A percentile compares a stretch with the other conserved stretches of the same genome.
Conservation (phyloP, 1,140 invertebrate genomes). For the Amphibalanus amphitrite region DNA sequence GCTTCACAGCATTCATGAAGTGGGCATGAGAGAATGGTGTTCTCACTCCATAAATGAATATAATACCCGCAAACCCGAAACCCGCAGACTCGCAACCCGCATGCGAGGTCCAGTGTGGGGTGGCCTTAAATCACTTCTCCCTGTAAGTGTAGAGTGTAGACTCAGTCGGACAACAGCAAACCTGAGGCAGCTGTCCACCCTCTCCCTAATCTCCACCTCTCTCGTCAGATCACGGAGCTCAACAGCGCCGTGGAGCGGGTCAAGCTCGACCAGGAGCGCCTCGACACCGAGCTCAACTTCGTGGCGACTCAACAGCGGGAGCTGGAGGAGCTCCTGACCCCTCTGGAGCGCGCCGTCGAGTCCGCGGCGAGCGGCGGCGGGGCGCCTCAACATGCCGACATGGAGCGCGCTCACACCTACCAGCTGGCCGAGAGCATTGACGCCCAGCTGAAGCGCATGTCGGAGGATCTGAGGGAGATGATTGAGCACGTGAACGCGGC, state of each 20-base stretch:
- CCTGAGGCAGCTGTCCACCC: no score
- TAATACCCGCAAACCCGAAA: no score
- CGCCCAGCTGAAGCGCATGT: conserved; percentile 82
- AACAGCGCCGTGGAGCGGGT: conserved; percentile 69
- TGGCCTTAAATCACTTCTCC: no score
- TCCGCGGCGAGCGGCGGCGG: conserved; percentile 24
- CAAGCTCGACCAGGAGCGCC: conserved; percentile 68
- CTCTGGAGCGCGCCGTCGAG: conserved; percentile 49
- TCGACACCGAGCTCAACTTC: conserved; percentile 89
- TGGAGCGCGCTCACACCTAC: conserved; percentile 67
- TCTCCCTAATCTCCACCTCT: no score
- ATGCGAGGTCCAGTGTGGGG: no score
- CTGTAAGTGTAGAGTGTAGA: no score
- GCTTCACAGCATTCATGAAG: no score
- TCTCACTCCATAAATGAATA: no score
- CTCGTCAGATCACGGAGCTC: conserved; percentile 51
- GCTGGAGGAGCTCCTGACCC: conserved; percentile 64
- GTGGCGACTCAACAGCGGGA: conserved; percentile 82
- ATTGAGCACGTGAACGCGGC: conserved; percentile 84
- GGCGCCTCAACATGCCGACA: conserved; percentile 47
- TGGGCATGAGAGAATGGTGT: no score
- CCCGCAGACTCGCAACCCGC: no score
- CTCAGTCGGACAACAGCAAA: no score
- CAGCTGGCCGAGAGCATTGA: conserved; percentile 69
- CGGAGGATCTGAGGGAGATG: conserved; percentile 83